Percentiles rank a stretch among this genome's conserved stretches.
These are phyloP conservation scores for Palaemon carinicauda DNA, from an alignment of 1,140 invertebrate species.

Conservation along the genomic window DNA sequence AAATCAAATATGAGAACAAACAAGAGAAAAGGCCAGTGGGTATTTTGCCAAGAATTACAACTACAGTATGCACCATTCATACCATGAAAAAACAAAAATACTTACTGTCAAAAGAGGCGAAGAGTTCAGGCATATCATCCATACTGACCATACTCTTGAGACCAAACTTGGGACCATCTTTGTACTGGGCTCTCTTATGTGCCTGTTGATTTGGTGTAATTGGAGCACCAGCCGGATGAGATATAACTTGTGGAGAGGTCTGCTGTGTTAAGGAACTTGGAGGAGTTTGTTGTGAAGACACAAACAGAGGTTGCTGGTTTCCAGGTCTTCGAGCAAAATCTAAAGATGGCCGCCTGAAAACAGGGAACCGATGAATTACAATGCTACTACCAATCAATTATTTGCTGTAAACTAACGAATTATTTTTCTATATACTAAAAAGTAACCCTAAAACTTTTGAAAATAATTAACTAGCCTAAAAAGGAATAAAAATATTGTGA, in stretches of 20 bases:
- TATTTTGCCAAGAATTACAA: not conserved
- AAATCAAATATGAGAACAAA: not conserved
- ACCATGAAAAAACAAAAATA: constrained; percentile 60
- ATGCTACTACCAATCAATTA: not conserved
- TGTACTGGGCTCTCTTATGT: constrained; percentile 53
- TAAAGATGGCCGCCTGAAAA: constrained; percentile 46
- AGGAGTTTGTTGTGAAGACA: not conserved
- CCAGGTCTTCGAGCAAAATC: constrained; percentile 38
- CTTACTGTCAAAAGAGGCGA: constrained; percentile 94
- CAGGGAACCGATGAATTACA: not conserved
- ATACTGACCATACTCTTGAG: constrained; percentile 92
- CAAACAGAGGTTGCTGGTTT: constrained; percentile 42
- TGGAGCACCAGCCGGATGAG: not conserved
- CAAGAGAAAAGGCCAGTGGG: too few species aligned
- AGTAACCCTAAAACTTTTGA: too few species aligned
- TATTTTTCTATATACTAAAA: too few species aligned
- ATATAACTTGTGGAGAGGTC: too few species aligned
- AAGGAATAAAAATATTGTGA: too few species aligned
- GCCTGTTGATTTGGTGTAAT: constrained; percentile 14
- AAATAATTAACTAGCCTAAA: too few species aligned
- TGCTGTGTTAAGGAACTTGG: too few species aligned
- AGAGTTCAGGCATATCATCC: constrained; percentile 92
- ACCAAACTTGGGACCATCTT: constrained; percentile 72
- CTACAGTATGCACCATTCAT: not conserved
- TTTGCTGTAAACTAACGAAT: not conserved